These are phyloP conservation scores for Pollenia griseotomentosa DNA, from an alignment of 2,888 invertebrate genomes.

Conservation along the genomic window DNA sequence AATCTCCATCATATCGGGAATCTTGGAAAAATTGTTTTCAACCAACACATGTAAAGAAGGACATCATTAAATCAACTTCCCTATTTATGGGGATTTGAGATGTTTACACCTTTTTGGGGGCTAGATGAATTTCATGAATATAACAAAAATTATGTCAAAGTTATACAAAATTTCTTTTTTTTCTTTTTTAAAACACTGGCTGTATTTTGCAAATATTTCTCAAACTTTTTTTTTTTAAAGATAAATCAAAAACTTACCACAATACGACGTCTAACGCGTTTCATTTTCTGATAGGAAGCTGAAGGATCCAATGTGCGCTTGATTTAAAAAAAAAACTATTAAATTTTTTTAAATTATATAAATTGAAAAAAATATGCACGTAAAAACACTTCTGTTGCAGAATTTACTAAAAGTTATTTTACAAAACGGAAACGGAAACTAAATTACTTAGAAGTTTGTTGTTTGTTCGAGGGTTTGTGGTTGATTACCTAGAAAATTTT, in stretches of 20 bases:
- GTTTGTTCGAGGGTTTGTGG: background rate
- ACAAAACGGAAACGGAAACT: slow-evolving; percentile 50
- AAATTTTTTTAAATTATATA: too few relatives aligned
- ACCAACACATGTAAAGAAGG: too few relatives aligned
- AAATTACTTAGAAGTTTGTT: slow-evolving; percentile 20
- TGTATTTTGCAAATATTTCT: background rate
- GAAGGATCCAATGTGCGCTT: slow-evolving; percentile 69
- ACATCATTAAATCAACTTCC: too few relatives aligned
- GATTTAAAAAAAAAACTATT: too few relatives aligned
- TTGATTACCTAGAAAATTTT: too few relatives aligned
- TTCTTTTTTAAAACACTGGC: slow-evolving; percentile 5
- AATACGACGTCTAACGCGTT: slow-evolving; percentile 80
- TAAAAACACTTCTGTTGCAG: background rate
- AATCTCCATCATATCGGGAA: too few relatives aligned
- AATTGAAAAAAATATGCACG: too few relatives aligned
- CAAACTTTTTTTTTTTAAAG: background rate
- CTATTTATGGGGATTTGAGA: too few relatives aligned
- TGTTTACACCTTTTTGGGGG: too few relatives aligned
- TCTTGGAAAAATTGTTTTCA: too few relatives aligned
- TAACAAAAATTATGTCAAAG: too few relatives aligned
- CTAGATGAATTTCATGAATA: too few relatives aligned
- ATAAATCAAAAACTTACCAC: slow-evolving; percentile 77
- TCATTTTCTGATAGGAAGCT: slow-evolving; percentile 80
- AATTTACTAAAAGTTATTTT: background rate
- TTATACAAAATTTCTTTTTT: background rate